These are phyloP conservation scores for Pemphredon lugubris DNA, from an alignment of 2,888 invertebrate species.

Conservation along the genomic window DNA sequence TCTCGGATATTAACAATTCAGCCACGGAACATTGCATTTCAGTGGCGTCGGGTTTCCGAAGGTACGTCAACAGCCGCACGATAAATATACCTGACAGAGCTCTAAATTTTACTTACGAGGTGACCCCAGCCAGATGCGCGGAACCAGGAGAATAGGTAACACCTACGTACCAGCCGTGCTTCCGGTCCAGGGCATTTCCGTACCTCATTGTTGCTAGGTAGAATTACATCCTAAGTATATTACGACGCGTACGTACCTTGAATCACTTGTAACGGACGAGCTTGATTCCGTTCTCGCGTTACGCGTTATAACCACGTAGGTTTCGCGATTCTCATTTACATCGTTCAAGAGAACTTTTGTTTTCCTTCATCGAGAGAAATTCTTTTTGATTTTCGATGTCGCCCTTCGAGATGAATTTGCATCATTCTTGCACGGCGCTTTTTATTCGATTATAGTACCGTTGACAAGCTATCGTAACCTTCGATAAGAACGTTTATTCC, in stretches of 20 bases:
- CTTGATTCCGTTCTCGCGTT: too few relatives aligned
- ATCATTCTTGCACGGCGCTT: too few relatives aligned
- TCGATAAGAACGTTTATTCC: too few relatives aligned
- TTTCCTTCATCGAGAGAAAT: too few relatives aligned
- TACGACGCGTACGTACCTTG: neutral
- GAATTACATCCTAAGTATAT: neutral
- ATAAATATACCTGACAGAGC: conserved; percentile 1
- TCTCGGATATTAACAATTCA: too few relatives aligned
- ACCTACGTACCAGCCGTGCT: neutral
- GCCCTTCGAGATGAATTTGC: too few relatives aligned
- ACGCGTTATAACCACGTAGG: too few relatives aligned
- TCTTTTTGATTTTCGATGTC: too few relatives aligned
- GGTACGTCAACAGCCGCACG: neutral
- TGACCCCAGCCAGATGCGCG: conserved; percentile 15
- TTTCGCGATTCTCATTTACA: too few relatives aligned
- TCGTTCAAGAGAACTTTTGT: too few relatives aligned
- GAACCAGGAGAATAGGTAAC: conserved; percentile 6
- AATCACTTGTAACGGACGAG: neutral
- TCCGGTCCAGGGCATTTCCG: neutral
- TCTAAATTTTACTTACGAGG: conserved; percentile 13
- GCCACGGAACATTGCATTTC: neutral
- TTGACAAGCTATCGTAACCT: too few relatives aligned
- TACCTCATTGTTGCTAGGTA: conserved; percentile 7
- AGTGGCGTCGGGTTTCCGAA: neutral
- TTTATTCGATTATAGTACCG: too few relatives aligned